A percentile compares a stretch with the other conserved stretches of the same genome.
These are phyloP conservation scores for Phengaris arion DNA, from an alignment of 2,888 invertebrate species.

Conservation along the genomic window DNA sequence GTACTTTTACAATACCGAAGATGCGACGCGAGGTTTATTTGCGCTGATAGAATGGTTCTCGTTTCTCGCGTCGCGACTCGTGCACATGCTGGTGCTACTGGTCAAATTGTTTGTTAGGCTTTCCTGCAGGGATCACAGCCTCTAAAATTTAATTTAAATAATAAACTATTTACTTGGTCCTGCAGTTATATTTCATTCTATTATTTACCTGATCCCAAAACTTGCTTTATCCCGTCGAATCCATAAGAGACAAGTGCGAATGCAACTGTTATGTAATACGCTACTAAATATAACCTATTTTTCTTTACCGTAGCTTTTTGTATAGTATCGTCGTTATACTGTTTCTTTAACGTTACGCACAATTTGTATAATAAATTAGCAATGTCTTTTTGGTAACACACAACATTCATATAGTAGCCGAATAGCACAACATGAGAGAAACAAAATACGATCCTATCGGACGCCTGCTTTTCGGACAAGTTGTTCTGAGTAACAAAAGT, in stretches of 20 bases:
- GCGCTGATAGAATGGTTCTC: no score
- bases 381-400: constrained; percentile 41
- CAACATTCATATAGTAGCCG: constrained; percentile 40
- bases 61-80: no score
- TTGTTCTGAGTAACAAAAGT: constrained; percentile 46
- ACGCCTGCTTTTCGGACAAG: constrained; percentile 41
- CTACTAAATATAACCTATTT: constrained; percentile 41
- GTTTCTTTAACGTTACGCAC: constrained; percentile 44
- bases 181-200: neutral
- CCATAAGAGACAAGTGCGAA: constrained; percentile 42
- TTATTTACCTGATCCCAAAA: constrained; percentile 38
- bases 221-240: constrained; percentile 42
- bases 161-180: neutral
- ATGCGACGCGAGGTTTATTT: no score
- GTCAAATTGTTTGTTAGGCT: no score
- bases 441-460: constrained; percentile 44
- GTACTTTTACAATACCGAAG: no score
- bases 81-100: no score
- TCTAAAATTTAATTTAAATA: no score
- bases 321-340: constrained; percentile 48
- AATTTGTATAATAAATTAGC: constrained; percentile 44
- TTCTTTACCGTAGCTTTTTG: constrained; percentile 52
- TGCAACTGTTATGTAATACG: constrained; percentile 38
- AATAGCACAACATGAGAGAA: constrained; percentile 48
- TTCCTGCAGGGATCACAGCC: no score